phyloP scores from a whole-genome alignment of 2,113 vertebrate species.

The Orientallactaga bullata region DNA sequence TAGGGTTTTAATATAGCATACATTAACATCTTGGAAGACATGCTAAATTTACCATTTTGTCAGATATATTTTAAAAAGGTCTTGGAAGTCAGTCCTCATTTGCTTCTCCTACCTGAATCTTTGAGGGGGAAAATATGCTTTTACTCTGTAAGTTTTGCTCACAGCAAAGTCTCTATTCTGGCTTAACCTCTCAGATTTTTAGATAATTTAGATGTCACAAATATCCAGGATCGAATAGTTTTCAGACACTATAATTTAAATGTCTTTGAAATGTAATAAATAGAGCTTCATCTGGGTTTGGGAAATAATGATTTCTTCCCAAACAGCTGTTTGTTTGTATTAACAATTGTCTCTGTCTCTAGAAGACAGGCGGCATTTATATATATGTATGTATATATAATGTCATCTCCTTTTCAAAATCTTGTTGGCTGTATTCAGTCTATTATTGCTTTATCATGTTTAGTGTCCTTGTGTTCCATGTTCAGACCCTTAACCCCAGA shows the following conservation, averaged over 20 bases:
- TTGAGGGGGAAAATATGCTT: neutral
- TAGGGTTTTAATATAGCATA: neutral
- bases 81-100: neutral
- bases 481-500: neutral
- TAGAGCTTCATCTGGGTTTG: slow-evolving; percentile 76
- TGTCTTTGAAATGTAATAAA: slow-evolving; percentile 76
- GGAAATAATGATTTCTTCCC: slow-evolving; percentile 74
- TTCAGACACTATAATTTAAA: slow-evolving; percentile 76
- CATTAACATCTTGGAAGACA: slow-evolving; percentile 23
- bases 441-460: neutral
- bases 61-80: neutral
- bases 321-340: slow-evolving; percentile 79
- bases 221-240: slow-evolving; percentile 46
- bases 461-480: neutral
- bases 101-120: neutral
- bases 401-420: neutral
- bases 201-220: slow-evolving; percentile 69
- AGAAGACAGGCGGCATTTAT: slow-evolving; percentile 45
- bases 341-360: slow-evolving; percentile 61
- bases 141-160: neutral
- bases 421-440: neutral
- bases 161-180: slow-evolving; percentile 1
- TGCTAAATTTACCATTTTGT: neutral
- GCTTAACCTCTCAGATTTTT: slow-evolving; percentile 60
- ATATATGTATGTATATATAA: neutral